Conservation (phyloP, 2,113 vertebrate genomes). For the Vidua chalybeata region DNA sequence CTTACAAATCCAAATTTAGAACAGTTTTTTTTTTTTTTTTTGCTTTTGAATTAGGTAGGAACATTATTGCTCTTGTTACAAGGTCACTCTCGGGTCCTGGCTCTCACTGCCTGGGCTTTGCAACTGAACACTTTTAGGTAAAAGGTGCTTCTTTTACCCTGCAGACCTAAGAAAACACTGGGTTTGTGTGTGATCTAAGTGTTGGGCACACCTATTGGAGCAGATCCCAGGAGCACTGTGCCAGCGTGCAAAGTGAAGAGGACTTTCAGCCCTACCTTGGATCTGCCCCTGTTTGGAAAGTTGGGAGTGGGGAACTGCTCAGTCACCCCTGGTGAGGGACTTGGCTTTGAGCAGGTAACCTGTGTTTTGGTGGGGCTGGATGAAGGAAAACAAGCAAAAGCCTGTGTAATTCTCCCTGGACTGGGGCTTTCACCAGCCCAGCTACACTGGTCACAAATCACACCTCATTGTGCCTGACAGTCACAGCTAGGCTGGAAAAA, state of each 20-base stretch:
- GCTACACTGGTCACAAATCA: background rate
- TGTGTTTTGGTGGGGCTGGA: background rate
- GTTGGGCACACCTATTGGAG: background rate
- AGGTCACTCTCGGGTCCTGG: background rate
- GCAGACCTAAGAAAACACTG: background rate
- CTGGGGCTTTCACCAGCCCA: background rate
- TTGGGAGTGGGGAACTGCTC: background rate
- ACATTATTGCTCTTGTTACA: background rate
- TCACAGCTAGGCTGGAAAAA: constrained; percentile 34
- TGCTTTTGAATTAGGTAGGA: background rate
- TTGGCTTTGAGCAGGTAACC: background rate
- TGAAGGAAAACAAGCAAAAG: background rate
- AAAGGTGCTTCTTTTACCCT: background rate
- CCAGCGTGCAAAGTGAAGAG: background rate
- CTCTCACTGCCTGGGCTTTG: background rate
- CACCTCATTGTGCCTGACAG: background rate
- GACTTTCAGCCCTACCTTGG: background rate
- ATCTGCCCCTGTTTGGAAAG: background rate
- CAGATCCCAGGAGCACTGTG: background rate
- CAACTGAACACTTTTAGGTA: background rate
- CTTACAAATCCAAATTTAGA: background rate
- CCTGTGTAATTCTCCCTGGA: background rate
- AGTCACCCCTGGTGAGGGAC: background rate
- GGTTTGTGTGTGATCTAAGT: background rate
- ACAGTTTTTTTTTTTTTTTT: background rate